Evolutionary conservation across 2,113 vertebrate genomes (phyloP).

Genomic region (Anoplopoma fimbria): DNA sequence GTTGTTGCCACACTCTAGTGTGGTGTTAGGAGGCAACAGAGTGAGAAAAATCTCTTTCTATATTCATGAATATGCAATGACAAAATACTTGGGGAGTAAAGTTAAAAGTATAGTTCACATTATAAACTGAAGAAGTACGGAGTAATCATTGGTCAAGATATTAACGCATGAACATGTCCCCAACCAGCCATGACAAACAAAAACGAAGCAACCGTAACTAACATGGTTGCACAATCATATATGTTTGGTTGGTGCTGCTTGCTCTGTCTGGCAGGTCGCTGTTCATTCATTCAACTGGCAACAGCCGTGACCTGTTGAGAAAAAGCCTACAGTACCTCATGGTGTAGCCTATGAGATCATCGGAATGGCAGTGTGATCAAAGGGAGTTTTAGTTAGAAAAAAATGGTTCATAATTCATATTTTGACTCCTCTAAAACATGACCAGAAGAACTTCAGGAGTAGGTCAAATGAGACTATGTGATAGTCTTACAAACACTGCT

Average conservation of each 20-base stretch:
- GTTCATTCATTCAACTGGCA: constrained; percentile 1
- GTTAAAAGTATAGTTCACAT: not conserved
- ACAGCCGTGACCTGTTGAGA: not conserved
- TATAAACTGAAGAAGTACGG: not conserved
- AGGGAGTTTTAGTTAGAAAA: not conserved
- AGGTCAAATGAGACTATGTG: not conserved
- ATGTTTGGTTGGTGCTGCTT: constrained; percentile 2
- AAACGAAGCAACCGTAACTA: not conserved
- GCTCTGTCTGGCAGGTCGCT: constrained; percentile 6
- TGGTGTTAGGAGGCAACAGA: constrained; percentile 52
- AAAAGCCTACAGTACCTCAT: constrained; percentile 1
- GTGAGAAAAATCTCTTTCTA: constrained; percentile 38
- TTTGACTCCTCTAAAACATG: no score
- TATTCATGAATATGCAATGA: constrained; percentile 46
- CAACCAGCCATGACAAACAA: not conserved
- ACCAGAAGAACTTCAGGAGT: no score
- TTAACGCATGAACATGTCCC: not conserved
- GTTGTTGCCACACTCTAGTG: constrained; percentile 55
- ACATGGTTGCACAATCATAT: not conserved
- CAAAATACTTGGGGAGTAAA: not conserved
- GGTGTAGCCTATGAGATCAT: not conserved
- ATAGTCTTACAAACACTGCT: not conserved
- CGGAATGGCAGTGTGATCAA: not conserved
- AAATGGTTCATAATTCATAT: not conserved
- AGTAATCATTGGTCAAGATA: not conserved